Evolutionary conservation across 2,113 vertebrate genomes (phyloP).

Genomic region (Symphodus melops): DNA sequence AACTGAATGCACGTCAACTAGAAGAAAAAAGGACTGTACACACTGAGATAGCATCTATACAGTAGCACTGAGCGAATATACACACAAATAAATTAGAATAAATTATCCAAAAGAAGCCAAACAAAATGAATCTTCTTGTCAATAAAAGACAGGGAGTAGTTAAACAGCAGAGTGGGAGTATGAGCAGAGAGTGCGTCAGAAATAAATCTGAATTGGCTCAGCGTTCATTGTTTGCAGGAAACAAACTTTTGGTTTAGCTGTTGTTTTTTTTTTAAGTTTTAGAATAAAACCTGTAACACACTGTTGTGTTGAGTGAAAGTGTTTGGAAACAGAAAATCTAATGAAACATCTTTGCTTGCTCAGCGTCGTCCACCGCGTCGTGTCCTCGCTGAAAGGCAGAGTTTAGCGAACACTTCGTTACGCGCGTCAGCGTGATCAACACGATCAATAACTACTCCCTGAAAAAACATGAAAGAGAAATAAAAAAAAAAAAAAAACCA

Average conservation of each 20-base stretch:
- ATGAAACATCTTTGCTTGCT: slow-evolving; percentile 24
- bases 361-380: background rate
- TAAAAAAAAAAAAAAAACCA: slow-evolving; percentile 38
- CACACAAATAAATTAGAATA: slow-evolving; percentile 83
- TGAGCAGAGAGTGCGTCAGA: slow-evolving; percentile 35
- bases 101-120: slow-evolving; percentile 71
- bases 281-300: slow-evolving; percentile 40
- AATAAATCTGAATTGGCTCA: slow-evolving; percentile 76
- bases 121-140: slow-evolving; percentile 53
- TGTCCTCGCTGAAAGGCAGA: slow-evolving; percentile 23
- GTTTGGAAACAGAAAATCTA: background rate
- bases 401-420: slow-evolving; percentile 9
- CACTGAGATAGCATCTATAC: slow-evolving; percentile 75
- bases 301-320: slow-evolving; percentile 7
- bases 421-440: background rate
- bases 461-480: slow-evolving; percentile 45
- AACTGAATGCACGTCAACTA: slow-evolving; percentile 65
- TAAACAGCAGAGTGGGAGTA: slow-evolving; percentile 1
- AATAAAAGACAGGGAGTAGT: slow-evolving; percentile 61
- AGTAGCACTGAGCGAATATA: slow-evolving; percentile 80
- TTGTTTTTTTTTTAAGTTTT: slow-evolving; percentile 17
- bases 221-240: slow-evolving; percentile 81
- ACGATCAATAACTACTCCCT: slow-evolving; percentile 65
- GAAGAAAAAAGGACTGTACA: slow-evolving; percentile 72
- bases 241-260: slow-evolving; percentile 70